Percentiles rank a stretch among this genome's conserved stretches.
These are phyloP conservation scores for Eubucco bourcierii DNA, from an alignment of 2,113 vertebrate genomes.

Conservation along the genomic window DNA sequence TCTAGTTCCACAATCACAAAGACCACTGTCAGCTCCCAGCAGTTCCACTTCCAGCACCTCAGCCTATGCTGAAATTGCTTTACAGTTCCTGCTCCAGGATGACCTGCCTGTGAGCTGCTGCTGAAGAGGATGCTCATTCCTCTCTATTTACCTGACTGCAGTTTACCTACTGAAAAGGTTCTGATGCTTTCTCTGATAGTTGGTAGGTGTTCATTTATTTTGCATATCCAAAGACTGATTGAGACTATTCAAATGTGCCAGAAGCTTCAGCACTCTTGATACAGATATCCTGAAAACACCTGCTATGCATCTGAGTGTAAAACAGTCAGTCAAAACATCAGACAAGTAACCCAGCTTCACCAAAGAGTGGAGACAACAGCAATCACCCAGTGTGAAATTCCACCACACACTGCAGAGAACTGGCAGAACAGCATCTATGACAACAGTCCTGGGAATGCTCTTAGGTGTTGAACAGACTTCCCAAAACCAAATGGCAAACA, in stretches of 20 bases:
- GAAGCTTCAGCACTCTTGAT: background rate
- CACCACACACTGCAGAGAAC: background rate
- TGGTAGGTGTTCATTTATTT: background rate
- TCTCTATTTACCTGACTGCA: background rate
- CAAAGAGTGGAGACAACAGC: background rate
- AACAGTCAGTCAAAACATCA: background rate
- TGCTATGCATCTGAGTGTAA: background rate
- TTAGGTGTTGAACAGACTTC: background rate
- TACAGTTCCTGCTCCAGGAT: background rate
- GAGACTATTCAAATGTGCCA: background rate
- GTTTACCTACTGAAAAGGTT: background rate
- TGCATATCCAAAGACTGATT: background rate
- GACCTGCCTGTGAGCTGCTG: background rate
- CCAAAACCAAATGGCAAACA: background rate
- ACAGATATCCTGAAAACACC: background rate
- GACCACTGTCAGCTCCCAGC: background rate
- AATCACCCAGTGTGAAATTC: background rate
- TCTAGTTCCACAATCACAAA: background rate
- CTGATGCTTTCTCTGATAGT: background rate
- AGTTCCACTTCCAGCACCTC: background rate
- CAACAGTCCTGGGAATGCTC: background rate
- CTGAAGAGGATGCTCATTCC: background rate
- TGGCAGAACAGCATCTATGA: background rate
- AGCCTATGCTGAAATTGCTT: background rate
- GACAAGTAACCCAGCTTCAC: background rate